Evolutionary conservation across 1,140 invertebrate species (phyloP), one percentile per base, ranked within the genome.

Genomic region (Armadillidium nasatum): DNA sequence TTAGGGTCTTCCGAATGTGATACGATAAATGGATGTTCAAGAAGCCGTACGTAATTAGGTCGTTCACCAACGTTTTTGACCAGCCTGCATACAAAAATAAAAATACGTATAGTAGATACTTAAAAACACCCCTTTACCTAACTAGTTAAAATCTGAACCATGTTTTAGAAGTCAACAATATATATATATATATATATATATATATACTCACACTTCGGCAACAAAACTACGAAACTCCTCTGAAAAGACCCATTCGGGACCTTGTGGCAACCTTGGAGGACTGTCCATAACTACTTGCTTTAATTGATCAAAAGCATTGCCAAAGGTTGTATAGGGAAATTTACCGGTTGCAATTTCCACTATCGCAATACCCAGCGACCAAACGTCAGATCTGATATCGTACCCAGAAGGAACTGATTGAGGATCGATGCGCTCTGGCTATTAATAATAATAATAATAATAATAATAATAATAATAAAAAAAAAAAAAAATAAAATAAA

Each of bases 351-450:
- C 92, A 80, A 96, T 87, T 87, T 96, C 93, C 74, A 94, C 90
- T 83, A 97, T 86, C 10, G 94, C 96, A 80, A 98, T 97, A 54
- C 95, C 96, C 82, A 97, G 87, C 74, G 93, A 95, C 96, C 96
- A 98, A 0, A 98, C 94, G 88, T 98, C 96, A 71, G 94, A 96
- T 75, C 94, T 89, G 78, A 98, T 95, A 85, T 97, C 95, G 85
- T 97, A 98, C 74, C 94, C 92, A 9, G 79, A 81, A 10, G 79
- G 79, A 67, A 80, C 79, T 4, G 91, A 91, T 74, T 88, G 87
- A 0, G 94, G 94, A 86, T 97, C 94, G 85, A 98, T 97, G 84
- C 95, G 89, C 85, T 98, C 95, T 43, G 95, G 95, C 87, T 93
- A n/a, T n/a, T n/a, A n/a, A n/a, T n/a, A n/a, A n/a, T n/a, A n/a